Base-by-base conservation (phyloP, 1,140 invertebrate genomes). In the Drosophila kurseongensis region DNA sequence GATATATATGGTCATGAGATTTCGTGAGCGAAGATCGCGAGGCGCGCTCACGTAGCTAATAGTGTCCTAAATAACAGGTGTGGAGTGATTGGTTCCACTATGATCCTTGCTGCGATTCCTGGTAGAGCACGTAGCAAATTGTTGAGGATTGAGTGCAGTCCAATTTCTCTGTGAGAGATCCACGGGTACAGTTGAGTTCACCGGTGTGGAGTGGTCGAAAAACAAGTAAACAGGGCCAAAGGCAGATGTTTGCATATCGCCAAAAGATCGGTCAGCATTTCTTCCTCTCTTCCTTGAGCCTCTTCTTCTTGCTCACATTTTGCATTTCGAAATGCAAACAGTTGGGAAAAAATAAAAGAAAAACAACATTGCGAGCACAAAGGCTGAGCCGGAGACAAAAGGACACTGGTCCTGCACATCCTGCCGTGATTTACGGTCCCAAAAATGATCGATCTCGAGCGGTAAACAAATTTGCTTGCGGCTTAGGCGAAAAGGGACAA, bases 201-300 rank as follows among this genome's bases (percentile, higher is more conserved):
- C 14, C 23, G 23, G 6, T 48, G 12, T 38, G 52, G 50, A 55
- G 45, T 58, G 52, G 72, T 29, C 66, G 36, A 50, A 65, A 40
- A 32, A 38, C 50, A 36, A 75, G 72, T 65, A 75, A 75, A 56
- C 54, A 59, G 54, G 57, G 62, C 67, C 63, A 48, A 44, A 38
- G 81, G 78, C 82, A 85, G 82, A 78, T 85, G 82, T 85, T 85
- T 81, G 78, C 78, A 81, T 85, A 85, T 85, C 81, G 78, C 60
- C 73, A 48, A 45, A 75, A 63, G 80, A 83, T 84, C 80, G 75
- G 45, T 44, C 45, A 60, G 68, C 65, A 84, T 77, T 86, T 86
- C 77, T 59, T 51, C 55, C 59, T 72, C 44, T 23, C 13, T 29
- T n/a, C 42, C 23, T 23, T 23, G 3, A 12, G 36, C 18, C 42